phyloP scores from a whole-genome alignment of 1,140 invertebrate species.

The Tribolium madens region DNA sequence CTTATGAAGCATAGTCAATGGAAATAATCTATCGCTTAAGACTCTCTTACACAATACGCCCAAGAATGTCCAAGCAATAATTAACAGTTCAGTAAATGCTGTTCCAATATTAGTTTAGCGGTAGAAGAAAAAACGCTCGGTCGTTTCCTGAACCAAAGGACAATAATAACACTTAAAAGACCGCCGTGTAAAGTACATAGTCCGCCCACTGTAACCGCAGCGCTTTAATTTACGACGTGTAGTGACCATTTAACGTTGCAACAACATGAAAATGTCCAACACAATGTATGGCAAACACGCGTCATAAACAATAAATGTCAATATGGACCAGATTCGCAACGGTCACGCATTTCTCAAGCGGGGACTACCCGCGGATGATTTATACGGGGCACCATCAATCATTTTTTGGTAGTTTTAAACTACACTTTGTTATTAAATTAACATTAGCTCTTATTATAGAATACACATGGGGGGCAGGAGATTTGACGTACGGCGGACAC shows the following conservation, averaged over 20 bases:
- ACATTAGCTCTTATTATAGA: neutral
- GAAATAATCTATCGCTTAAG: too few species aligned
- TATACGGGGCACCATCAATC: conserved; percentile 4
- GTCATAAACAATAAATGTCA: conserved; percentile 48
- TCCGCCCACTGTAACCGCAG: conserved; percentile 44
- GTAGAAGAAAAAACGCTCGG: conserved; percentile 3
- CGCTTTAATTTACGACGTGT: conserved; percentile 30
- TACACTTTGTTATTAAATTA: neutral
- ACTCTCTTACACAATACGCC: neutral
- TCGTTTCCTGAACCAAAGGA: conserved; percentile 12
- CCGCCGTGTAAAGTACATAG: conserved; percentile 37
- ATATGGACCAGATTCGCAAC: conserved; percentile 32
- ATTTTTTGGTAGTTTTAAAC: neutral
- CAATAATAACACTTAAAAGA: conserved; percentile 25
- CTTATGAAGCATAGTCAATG: too few species aligned
- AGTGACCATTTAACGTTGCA: conserved; percentile 43
- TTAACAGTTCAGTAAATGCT: neutral
- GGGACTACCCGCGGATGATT: conserved; percentile 14
- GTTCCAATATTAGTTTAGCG: conserved; percentile 22
- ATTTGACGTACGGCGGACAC: neutral
- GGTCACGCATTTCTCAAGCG: conserved; percentile 11
- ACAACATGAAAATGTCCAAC: conserved; percentile 33
- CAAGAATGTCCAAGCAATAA: neutral
- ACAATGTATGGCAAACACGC: conserved; percentile 19
- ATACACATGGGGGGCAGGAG: neutral